Base-by-base conservation (phyloP, 2,113 vertebrate species). In the Loxodonta africana region DNA sequence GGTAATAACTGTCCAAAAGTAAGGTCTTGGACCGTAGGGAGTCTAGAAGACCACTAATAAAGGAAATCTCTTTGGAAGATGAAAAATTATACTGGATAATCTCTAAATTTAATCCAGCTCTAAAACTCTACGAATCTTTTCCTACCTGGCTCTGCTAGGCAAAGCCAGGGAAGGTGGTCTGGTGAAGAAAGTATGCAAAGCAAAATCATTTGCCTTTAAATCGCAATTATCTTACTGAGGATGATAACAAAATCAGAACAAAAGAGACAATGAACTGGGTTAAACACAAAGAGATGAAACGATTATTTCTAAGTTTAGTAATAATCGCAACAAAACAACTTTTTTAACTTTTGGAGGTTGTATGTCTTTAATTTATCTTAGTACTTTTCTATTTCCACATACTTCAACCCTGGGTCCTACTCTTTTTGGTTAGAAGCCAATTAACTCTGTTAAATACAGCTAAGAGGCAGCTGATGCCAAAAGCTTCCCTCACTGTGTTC, bases 351-450 rank as follows among this genome's bases (percentile, higher is more conserved):
- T 85, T 92, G 30, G 73, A 78, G 6, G 41, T n/a, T 62, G 23
- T 83, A 87, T 4, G 8, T 91, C 60, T 78, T 84, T 78, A 81
- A 84, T 91, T 94, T 93, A 89, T 94, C 82, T 94, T 95, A 26
- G 37, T 80, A 93, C 65, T 96, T 87, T 76, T 33, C 78, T 90
- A 30, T 86, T 90, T 23, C 41, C 82, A 93, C 37, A 82, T 94
- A 62, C 28, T 92, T 95, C 92, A 96, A 95, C 67, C 90, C 87
- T 67, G 28, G 73, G 77, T 44, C 44, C 82, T 78, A 82, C 87
- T 93, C 71, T 51, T 95, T 97, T 85, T 95, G 95, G 87, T 88
- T 67, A 95, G 77, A 95, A 97, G 95, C 96, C 97, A 96, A 91
- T 97, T 97, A 97, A 95, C 94, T 46, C 94, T 46, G 17, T 93